Evolutionary conservation across 2,797 vertebrate species (phyloP), one percentile per base, ranked within the genome.

Genomic region (Acrossocheilus fasciatus): DNA sequence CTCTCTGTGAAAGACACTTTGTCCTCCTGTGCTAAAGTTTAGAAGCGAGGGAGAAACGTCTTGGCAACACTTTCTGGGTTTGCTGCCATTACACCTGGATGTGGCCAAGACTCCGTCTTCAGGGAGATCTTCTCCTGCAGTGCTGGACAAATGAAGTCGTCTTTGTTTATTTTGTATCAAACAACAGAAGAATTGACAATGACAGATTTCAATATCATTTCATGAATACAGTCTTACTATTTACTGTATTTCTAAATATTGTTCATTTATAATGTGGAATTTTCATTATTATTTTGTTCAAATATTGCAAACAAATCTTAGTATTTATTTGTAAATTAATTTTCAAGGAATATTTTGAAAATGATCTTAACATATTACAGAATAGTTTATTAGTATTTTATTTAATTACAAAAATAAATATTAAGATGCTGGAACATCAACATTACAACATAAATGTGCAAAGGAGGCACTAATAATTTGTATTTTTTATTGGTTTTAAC

Each of bases 1-100:
- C 90, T 86, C 82, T 83, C 87, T 84, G 84, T 84, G 85, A 91
- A 90, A 91, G 86, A 83, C 92, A 92, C 92, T 93, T 93, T 92
- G 92, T 94, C 89, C 92, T 84, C 57, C 54, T 54, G 76, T 84
- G 91, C 91, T 62, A 41, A 73, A 78, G 66, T 86, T 72, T 82
- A 36, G 80, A 30, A 87, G 41, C 18, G 66, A 87, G 73, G 47
- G 70, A 84, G 84, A 91, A 86, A 86, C 54, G 70, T 87, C 70
- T 85, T 91, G 88, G 90, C 78, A 85, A 83, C 81, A 78, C 68
- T 88, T 91, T 88, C 15, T 91, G 91, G 79, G 89, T 90, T 86
- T 91, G 64, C 89, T 82, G 79, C 43, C 86, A 75, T 73, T 84
- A 92, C 89, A 92, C 91, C 92, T 94, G 91, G 92, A 92, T 89